phyloP scores from a whole-genome alignment of 2,888 invertebrate species.

The Nematopogon swammerdamellus region DNA sequence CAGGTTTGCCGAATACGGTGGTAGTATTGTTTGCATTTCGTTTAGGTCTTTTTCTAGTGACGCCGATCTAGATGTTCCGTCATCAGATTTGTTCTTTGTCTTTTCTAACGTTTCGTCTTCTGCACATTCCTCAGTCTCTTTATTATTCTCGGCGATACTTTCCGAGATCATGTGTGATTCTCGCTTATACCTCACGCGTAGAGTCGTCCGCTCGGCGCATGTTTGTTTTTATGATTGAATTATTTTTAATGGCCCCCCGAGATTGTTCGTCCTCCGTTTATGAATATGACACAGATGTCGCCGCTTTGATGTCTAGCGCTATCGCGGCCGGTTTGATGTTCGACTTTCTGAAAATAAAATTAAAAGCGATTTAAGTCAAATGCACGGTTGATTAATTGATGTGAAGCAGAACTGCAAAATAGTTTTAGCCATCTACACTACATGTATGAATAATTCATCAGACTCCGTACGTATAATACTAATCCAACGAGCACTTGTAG shows the following conservation, averaged over 20 bases:
- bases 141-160: conserved; percentile 10
- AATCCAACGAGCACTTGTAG: too few species aligned
- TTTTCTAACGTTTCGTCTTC: conserved; percentile 1
- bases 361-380: neutral
- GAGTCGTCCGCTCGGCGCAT: conserved; percentile 31
- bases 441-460: neutral
- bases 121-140: conserved; percentile 11
- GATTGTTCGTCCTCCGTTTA: conserved; percentile 20
- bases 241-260: conserved; percentile 33
- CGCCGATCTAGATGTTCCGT: neutral
- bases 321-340: neutral
- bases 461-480: too few species aligned
- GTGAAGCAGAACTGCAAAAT: neutral
- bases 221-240: conserved; percentile 51
- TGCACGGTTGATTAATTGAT: neutral
- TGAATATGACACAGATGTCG: neutral
- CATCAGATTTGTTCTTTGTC: neutral
- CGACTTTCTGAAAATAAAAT: neutral
- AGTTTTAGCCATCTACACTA: neutral
- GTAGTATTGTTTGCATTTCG: conserved; percentile 45
- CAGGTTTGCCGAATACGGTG: conserved; percentile 27
- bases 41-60: conserved; percentile 20
- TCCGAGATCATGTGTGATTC: conserved; percentile 37
- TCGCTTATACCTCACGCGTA: conserved; percentile 19
- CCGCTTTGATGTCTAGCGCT: neutral